Conservation (phyloP, 2,797 vertebrate genomes). For the Lemur catta region DNA sequence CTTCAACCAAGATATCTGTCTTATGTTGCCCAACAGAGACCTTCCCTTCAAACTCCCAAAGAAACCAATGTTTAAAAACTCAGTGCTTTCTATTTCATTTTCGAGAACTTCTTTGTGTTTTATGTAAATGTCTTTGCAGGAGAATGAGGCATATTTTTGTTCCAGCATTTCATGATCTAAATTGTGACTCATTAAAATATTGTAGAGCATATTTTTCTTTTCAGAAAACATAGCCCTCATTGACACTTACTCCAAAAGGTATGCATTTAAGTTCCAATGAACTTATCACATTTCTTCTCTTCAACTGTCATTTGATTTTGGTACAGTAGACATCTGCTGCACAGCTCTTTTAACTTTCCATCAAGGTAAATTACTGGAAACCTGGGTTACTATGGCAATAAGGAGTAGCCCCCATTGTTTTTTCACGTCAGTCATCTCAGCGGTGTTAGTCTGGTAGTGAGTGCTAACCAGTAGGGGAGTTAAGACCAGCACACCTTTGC, state of each 20-base stretch:
- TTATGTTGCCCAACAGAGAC: background rate
- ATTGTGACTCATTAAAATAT: background rate
- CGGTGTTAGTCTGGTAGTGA: slow-evolving; percentile 39
- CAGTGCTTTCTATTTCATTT: background rate
- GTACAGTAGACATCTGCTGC: background rate
- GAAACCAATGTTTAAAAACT: background rate
- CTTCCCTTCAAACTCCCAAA: background rate
- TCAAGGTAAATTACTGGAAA: slow-evolving; percentile 38
- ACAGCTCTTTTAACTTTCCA: slow-evolving; percentile 43
- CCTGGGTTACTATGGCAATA: slow-evolving; percentile 53
- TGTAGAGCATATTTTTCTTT: background rate
- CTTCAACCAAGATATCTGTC: background rate
- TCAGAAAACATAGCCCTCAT: background rate
- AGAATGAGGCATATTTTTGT: background rate
- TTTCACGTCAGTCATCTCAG: slow-evolving; percentile 33
- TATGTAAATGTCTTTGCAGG: background rate
- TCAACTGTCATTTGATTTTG: slow-evolving; percentile 32
- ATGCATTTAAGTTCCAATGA: background rate
- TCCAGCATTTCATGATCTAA: background rate
- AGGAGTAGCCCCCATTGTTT: slow-evolving; percentile 35
- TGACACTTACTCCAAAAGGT: background rate
- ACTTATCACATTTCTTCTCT: background rate
- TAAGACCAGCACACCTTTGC: slow-evolving; percentile 49
- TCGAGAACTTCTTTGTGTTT: background rate
- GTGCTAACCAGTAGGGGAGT: slow-evolving; percentile 25